These are phyloP conservation scores for Dromius quadrimaculatus DNA, from an alignment of 2,888 invertebrate genomes.

Conservation along the genomic window DNA sequence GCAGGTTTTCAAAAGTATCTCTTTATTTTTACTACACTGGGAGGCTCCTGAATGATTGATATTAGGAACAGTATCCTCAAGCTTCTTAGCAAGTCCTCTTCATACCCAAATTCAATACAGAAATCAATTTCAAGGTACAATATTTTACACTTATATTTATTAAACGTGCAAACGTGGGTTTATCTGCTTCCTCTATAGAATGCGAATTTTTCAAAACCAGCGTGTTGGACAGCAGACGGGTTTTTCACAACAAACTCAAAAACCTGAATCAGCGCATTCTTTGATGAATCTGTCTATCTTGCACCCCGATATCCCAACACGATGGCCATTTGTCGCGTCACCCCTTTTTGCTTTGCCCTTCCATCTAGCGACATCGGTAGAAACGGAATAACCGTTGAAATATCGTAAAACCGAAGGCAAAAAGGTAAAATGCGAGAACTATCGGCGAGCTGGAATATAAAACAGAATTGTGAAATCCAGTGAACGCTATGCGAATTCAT, in stretches of 20 bases:
- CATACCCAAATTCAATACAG: no score
- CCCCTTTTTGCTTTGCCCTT: neutral
- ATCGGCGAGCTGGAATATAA: slow-evolving; percentile 47
- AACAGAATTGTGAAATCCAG: slow-evolving; percentile 46
- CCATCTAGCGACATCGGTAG: slow-evolving; percentile 8
- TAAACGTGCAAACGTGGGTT: no score
- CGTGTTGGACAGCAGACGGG: slow-evolving; percentile 18
- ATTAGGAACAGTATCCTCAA: no score
- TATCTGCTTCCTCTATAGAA: neutral
- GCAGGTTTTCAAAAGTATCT: no score
- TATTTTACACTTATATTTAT: no score
- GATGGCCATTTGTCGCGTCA: slow-evolving; percentile 34
- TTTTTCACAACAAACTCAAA: slow-evolving; percentile 28
- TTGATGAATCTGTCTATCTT: slow-evolving; percentile 42
- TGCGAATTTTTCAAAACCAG: neutral
- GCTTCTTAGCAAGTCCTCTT: no score
- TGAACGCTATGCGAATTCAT: slow-evolving; percentile 50
- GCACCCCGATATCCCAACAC: slow-evolving; percentile 4
- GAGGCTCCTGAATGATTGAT: no score
- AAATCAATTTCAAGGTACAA: no score
- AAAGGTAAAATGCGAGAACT: slow-evolving; percentile 37
- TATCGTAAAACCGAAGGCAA: slow-evolving; percentile 45
- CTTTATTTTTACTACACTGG: no score
- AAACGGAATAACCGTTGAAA: slow-evolving; percentile 17
- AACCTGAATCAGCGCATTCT: slow-evolving; percentile 26